Conservation (phyloP, 1,140 invertebrate genomes). For the Papilio polytes region DNA sequence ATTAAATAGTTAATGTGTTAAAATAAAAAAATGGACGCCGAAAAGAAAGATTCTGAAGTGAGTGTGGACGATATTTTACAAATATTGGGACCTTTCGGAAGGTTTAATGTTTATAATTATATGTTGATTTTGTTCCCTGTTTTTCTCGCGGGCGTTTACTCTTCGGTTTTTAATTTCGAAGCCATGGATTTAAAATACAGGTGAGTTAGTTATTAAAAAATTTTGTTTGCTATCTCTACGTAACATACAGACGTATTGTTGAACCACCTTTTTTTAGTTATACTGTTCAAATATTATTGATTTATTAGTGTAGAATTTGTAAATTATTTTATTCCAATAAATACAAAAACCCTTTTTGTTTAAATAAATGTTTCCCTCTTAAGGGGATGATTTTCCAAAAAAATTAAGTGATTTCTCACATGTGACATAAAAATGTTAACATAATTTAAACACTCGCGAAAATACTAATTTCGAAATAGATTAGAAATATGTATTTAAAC, state of each 20-base stretch:
- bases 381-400: too few relatives aligned
- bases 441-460: neutral
- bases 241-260: too few relatives aligned
- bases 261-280: too few relatives aligned
- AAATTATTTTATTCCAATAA: too few relatives aligned
- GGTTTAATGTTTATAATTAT: slow-evolving; percentile 72
- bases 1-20: slow-evolving; percentile 11
- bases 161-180: slow-evolving; percentile 78
- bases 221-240: neutral
- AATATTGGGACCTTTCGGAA: slow-evolving; percentile 71
- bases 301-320: too few relatives aligned
- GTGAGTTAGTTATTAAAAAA: slow-evolving; percentile 48
- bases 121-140: slow-evolving; percentile 73
- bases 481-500: neutral
- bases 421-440: too few relatives aligned
- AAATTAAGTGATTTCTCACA: too few relatives aligned
- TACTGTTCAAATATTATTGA: too few relatives aligned
- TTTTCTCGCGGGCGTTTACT: slow-evolving; percentile 73
- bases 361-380: too few relatives aligned
- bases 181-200: slow-evolving; percentile 76
- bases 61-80: slow-evolving; percentile 75
- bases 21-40: slow-evolving; percentile 66
- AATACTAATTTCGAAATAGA: neutral
- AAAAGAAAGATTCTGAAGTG: slow-evolving; percentile 70
- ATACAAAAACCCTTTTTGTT: too few relatives aligned